Evolutionary conservation across 1,140 invertebrate species (phyloP).

Genomic region (Dreissena polymorpha): DNA sequence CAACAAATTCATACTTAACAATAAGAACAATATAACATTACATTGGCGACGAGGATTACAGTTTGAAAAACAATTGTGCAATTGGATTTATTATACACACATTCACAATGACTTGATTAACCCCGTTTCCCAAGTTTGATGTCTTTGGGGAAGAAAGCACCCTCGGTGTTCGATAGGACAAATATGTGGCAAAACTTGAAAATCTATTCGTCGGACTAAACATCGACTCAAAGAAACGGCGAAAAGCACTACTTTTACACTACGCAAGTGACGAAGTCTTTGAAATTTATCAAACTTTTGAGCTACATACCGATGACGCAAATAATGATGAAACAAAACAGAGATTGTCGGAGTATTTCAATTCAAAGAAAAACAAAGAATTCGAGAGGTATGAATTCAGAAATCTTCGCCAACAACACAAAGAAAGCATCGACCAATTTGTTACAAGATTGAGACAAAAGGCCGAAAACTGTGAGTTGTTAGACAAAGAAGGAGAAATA

Average conservation of each 20-base stretch:
- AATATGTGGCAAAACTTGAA: slow-evolving; percentile 10
- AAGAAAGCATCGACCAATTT: slow-evolving; percentile 48
- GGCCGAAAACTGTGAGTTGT: slow-evolving; percentile 50
- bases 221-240: slow-evolving; percentile 8
- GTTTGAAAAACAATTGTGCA: too few relatives aligned
- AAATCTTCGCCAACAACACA: slow-evolving; percentile 42
- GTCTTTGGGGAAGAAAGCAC: neutral
- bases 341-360: slow-evolving; percentile 40
- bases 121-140: neutral
- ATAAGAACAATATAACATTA: too few relatives aligned
- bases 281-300: too few relatives aligned
- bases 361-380: slow-evolving; percentile 76
- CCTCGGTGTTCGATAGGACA: neutral
- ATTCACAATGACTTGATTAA: neutral
- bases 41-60: too few relatives aligned
- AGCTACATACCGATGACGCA: too few relatives aligned
- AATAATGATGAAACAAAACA: slow-evolving; percentile 1
- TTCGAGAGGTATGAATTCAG: slow-evolving; percentile 48
- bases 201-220: slow-evolving; percentile 8
- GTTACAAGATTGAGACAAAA: slow-evolving; percentile 45
- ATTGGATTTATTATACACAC: too few relatives aligned
- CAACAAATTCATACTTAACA: too few relatives aligned
- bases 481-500: slow-evolving; percentile 44
- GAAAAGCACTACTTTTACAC: slow-evolving; percentile 8
- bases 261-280: neutral